Percentiles rank a stretch among this genome's conserved stretches.
phyloP scores from a whole-genome alignment of 2,797 vertebrate genomes.

The Galaxias olidus region DNA sequence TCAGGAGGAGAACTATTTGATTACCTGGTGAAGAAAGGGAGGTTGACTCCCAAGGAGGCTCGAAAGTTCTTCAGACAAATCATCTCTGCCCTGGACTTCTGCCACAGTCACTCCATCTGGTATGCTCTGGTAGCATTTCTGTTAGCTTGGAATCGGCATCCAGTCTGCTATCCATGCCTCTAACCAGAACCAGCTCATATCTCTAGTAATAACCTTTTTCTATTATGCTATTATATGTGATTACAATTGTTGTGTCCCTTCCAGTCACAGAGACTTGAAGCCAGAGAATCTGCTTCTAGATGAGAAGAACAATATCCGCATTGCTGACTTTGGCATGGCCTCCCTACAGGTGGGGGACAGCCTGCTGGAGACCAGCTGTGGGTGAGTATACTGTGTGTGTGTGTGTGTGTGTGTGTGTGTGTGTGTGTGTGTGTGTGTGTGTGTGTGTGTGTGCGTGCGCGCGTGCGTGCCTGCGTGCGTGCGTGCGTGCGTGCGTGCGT shows the following conservation, averaged over 20 bases:
- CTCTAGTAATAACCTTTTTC: not conserved
- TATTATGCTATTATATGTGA: conserved; percentile 10
- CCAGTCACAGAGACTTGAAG: conserved; percentile 92
- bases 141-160: not conserved
- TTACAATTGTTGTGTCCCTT: conserved; percentile 11
- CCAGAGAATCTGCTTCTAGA: conserved; percentile 92
- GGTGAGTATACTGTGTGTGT: conserved; percentile 74
- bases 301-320: conserved; percentile 93
- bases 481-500: not conserved
- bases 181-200: not conserved
- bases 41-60: conserved; percentile 91
- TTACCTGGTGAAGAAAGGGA: conserved; percentile 91
- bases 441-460: not conserved
- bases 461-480: not conserved
- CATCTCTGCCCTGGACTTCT: conserved; percentile 92
- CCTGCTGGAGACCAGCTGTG: conserved; percentile 91
- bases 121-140: conserved; percentile 56
- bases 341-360: conserved; percentile 94
- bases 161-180: not conserved
- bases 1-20: conserved; percentile 93
- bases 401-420: conserved; percentile 12
- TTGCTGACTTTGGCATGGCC: conserved; percentile 93
- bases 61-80: conserved; percentile 95
- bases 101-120: conserved; percentile 95
- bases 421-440: not conserved